Evolutionary conservation across 2,113 vertebrate species (phyloP).

Genomic region (Varanus komodoensis): DNA sequence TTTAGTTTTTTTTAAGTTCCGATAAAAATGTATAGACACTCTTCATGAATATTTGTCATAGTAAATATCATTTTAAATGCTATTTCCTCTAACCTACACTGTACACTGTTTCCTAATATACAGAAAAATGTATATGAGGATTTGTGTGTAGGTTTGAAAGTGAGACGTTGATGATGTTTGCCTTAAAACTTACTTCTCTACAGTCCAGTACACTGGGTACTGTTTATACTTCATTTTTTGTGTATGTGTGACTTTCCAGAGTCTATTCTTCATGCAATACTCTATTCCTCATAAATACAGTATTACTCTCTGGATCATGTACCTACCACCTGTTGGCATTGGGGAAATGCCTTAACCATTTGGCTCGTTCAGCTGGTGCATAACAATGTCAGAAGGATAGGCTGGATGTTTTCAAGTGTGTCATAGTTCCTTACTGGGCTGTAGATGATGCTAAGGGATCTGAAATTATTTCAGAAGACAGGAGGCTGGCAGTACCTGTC

Average conservation of each 20-base stretch:
- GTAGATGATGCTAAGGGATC: slow-evolving; percentile 34
- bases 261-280: not conserved
- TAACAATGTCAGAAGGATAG: slow-evolving; percentile 41
- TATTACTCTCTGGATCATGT: not conserved
- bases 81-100: too few relatives aligned
- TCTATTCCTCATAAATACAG: not conserved
- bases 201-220: not conserved
- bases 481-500: slow-evolving; percentile 45
- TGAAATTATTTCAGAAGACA: slow-evolving; percentile 23
- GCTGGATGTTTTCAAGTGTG: slow-evolving; percentile 44
- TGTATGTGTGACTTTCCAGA: not conserved
- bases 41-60: too few relatives aligned
- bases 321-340: not conserved
- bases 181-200: too few relatives aligned
- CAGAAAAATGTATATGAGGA: too few relatives aligned
- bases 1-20: too few relatives aligned
- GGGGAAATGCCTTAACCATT: too few relatives aligned
- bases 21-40: too few relatives aligned
- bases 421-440: slow-evolving; percentile 43
- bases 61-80: too few relatives aligned
- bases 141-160: too few relatives aligned
- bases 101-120: too few relatives aligned
- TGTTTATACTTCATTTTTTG: not conserved
- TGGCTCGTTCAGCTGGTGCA: not conserved
- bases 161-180: too few relatives aligned